phyloP scores from a whole-genome alignment of 2,888 invertebrate genomes.

The Caenorhabditis drosophilae region DNA sequence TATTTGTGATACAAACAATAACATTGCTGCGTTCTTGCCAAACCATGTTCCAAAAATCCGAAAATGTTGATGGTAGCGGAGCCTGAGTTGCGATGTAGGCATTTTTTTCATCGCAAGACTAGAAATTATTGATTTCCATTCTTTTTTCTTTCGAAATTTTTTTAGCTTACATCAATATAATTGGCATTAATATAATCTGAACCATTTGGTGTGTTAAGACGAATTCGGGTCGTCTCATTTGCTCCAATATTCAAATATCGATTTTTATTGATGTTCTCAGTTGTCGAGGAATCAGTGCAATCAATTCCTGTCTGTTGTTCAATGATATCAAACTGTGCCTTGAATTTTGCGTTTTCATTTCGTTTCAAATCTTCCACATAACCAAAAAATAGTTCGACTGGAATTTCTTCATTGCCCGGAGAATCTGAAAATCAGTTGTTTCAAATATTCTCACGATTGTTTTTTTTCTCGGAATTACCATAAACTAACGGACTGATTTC shows the following conservation, averaged over 20 bases:
- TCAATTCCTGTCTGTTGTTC: slow-evolving; percentile 12
- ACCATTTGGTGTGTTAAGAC: slow-evolving; percentile 44
- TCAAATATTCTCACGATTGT: neutral
- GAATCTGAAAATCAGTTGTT: slow-evolving; percentile 36
- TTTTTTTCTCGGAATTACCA: slow-evolving; percentile 37
- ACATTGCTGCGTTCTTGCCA: slow-evolving; percentile 66
- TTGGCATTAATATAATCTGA: slow-evolving; percentile 57
- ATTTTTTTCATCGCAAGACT: slow-evolving; percentile 57
- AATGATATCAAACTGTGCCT: slow-evolving; percentile 58
- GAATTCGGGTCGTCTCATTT: slow-evolving; percentile 58
- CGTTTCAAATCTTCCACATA: slow-evolving; percentile 59
- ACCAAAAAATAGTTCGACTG: slow-evolving; percentile 63
- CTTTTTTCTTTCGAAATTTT: neutral
- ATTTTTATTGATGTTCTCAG: slow-evolving; percentile 38
- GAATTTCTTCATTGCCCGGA: slow-evolving; percentile 53
- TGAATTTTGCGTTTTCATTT: slow-evolving; percentile 57
- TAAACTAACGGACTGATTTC: slow-evolving; percentile 63
- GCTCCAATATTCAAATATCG: slow-evolving; percentile 64
- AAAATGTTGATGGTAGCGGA: slow-evolving; percentile 66
- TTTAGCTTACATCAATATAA: slow-evolving; percentile 50
- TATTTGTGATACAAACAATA: slow-evolving; percentile 65
- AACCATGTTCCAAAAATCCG: slow-evolving; percentile 57
- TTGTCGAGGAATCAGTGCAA: slow-evolving; percentile 7
- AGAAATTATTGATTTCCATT: slow-evolving; percentile 16
- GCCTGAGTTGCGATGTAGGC: slow-evolving; percentile 68